Conservation (phyloP, 2,797 vertebrate species). For the Psittacula echo region DNA sequence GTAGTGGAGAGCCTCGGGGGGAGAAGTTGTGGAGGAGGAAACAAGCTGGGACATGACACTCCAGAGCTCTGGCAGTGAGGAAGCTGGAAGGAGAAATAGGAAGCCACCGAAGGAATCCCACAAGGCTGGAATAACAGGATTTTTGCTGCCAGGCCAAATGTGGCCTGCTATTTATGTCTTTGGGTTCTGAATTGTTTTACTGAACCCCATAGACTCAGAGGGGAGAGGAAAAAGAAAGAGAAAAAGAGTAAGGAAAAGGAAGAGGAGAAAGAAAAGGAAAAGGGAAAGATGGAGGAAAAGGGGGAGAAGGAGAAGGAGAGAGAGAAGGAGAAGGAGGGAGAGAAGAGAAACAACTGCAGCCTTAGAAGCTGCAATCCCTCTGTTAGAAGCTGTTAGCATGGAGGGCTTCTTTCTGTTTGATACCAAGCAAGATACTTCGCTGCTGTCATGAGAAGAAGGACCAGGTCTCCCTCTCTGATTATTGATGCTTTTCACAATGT, state of each 20-base stretch:
- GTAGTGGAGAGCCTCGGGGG: neutral
- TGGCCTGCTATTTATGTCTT: neutral
- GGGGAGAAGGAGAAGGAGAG: neutral
- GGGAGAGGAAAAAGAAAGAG: no score
- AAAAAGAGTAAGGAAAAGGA: neutral
- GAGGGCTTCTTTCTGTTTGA: neutral
- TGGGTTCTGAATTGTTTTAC: neutral
- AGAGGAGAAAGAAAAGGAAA: no score
- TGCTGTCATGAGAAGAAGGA: neutral
- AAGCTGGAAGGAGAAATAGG: conserved; percentile 59
- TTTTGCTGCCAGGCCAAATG: conserved; percentile 20
- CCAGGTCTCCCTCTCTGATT: neutral
- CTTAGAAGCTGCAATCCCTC: neutral
- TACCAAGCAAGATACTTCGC: neutral
- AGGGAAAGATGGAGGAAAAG: no score
- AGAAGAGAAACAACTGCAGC: neutral
- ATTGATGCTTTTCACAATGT: neutral
- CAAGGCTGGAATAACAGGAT: conserved; percentile 52
- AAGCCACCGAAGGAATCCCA: conserved; percentile 54
- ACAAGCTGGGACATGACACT: conserved; percentile 32
- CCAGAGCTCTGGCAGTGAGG: neutral
- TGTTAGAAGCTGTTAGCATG: neutral
- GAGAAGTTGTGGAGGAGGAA: conserved; percentile 38
- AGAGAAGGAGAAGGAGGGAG: no score
- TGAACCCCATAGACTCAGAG: neutral